A percentile compares a stretch with the other conserved stretches of the same genome.
Conservation (phyloP, 2,888 invertebrate species). For the Drosophila lutescens region DNA sequence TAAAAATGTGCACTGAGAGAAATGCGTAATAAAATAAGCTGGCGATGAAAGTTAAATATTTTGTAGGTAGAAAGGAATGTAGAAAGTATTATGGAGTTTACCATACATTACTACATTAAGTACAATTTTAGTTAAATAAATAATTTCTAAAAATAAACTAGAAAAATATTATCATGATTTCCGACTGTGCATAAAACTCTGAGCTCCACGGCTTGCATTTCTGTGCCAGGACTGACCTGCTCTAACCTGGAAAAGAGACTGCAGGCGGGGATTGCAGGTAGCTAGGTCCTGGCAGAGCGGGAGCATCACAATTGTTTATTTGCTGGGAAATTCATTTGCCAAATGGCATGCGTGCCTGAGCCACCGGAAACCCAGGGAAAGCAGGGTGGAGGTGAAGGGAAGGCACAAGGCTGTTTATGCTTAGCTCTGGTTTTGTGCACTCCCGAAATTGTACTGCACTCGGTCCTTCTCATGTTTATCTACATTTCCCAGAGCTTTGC, state of each 20-base stretch:
- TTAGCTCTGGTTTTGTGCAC: slow-evolving; percentile 42
- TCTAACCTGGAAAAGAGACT: slow-evolving; percentile 9
- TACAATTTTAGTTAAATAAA: too few relatives aligned
- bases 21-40: neutral
- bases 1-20: neutral
- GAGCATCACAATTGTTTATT: slow-evolving; percentile 33
- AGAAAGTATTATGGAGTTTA: too few relatives aligned
- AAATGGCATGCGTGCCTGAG: slow-evolving; percentile 50
- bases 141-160: too few relatives aligned
- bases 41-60: too few relatives aligned
- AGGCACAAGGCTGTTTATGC: slow-evolving; percentile 34
- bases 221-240: neutral
- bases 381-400: neutral
- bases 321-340: slow-evolving; percentile 56
- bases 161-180: neutral
- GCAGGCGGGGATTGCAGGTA: neutral
- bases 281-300: neutral
- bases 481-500: slow-evolving; percentile 33
- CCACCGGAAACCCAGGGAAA: slow-evolving; percentile 9
- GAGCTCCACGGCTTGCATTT: slow-evolving; percentile 3
- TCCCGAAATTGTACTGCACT: slow-evolving; percentile 22
- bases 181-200: neutral
- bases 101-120: too few relatives aligned
- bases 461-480: slow-evolving; percentile 39
- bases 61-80: too few relatives aligned